Percentiles rank a stretch among this genome's conserved stretches.
Conservation (phyloP, 1,140 invertebrate genomes). For the Lepidurus packardi region DNA sequence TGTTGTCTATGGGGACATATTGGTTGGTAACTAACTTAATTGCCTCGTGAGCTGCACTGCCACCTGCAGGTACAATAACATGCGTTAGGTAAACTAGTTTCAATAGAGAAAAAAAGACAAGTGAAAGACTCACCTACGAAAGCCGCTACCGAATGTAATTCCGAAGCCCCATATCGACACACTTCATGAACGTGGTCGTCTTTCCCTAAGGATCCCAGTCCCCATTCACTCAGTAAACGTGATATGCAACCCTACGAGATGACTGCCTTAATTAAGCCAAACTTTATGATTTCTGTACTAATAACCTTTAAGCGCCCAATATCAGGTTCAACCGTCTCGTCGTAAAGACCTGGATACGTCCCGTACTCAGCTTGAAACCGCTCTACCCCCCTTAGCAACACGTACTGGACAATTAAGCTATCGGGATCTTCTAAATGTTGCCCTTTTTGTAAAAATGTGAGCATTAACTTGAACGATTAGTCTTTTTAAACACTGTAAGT, state of each 20-base stretch:
- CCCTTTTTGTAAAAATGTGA: slow-evolving; percentile 44
- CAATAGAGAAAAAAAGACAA: not conserved
- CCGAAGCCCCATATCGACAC: slow-evolving; percentile 84
- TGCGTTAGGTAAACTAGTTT: not conserved
- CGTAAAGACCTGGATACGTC: slow-evolving; percentile 81
- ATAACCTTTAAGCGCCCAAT: slow-evolving; percentile 74
- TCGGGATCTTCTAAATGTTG: slow-evolving; percentile 67
- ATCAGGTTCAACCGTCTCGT: slow-evolving; percentile 80
- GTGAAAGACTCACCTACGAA: slow-evolving; percentile 61
- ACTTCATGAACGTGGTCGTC: slow-evolving; percentile 95
- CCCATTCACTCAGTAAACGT: slow-evolving; percentile 80
- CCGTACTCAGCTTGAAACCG: slow-evolving; percentile 82
- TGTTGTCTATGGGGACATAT: slow-evolving; percentile 93
- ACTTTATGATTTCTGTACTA: not conserved
- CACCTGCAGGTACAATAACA: slow-evolving; percentile 53
- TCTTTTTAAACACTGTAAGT: too few species aligned
- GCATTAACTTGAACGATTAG: too few species aligned
- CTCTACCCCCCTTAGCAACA: slow-evolving; percentile 83
- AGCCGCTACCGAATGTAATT: slow-evolving; percentile 91
- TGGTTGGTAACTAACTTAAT: slow-evolving; percentile 97
- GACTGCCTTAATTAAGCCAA: slow-evolving; percentile 15
- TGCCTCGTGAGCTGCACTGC: slow-evolving; percentile 88
- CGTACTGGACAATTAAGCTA: slow-evolving; percentile 82
- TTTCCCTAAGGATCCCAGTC: slow-evolving; percentile 63
- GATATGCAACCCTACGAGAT: slow-evolving; percentile 29